Evolutionary conservation across 1,140 invertebrate species (phyloP), one percentile per base, ranked within the genome.

Genomic region (Drosophila lowei): DNA sequence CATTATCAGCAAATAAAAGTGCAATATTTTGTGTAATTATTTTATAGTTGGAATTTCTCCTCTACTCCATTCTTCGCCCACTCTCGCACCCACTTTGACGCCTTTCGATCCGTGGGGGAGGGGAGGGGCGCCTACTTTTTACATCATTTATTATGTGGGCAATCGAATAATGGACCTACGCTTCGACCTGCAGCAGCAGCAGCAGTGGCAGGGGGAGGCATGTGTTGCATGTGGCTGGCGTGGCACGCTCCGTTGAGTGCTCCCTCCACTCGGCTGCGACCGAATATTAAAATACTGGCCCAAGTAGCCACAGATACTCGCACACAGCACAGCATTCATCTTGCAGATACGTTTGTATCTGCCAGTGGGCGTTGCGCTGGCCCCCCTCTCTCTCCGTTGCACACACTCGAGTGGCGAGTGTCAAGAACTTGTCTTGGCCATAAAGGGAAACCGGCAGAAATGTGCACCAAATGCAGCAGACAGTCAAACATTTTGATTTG

Each of bases 371-470:
- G 72, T 72, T 53, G 7, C 57, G 18, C 53, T 9, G 2, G 7
- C 28, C 2, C 30, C 28, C 28, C 50, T 61, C 59, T 28, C 48
- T 43, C 23, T 28, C 25, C 56, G 11, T 7, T 25, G 6, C 28
- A 28, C 30, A 30, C 30, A 30, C 16, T 30, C 43, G 64, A 65
- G 48, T 78, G 23, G 23, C 23, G 79, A 81, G 79, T 81, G 75
- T 81, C 77, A 84, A 85, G 81, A 85, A 85, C 81, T 85, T 81
- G 81, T 88, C 81, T 85, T 85, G 81, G 77, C 81, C 83, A 88
- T 86, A 85, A 79, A 85, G 81, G 77, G 83, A 86, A 85, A 77
- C 73, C 77, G 73, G 73, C 77, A 88, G 83, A 77, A 81, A 85
- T 86, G 67, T 86, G 80, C 80, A 85, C 72, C 81, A 77, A 84